Conservation (phyloP, 2,797 vertebrate species). For the Acanthornis magna region DNA sequence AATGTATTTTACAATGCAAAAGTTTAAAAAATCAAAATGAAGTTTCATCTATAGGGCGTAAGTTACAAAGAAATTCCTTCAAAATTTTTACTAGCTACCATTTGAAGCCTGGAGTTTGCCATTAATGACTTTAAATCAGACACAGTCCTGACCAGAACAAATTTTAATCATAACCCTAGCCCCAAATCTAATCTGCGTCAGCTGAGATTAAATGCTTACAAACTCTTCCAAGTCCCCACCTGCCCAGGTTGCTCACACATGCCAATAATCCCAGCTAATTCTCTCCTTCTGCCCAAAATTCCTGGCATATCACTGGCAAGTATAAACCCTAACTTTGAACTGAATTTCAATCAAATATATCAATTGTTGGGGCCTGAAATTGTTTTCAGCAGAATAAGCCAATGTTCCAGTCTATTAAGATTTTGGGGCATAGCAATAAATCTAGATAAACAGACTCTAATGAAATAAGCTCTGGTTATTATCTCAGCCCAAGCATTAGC, state of each 20-base stretch:
- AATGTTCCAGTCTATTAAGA: background rate
- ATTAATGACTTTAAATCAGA: background rate
- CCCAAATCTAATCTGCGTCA: background rate
- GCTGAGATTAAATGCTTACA: background rate
- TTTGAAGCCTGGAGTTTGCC: background rate
- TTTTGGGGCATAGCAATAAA: background rate
- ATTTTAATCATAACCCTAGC: background rate
- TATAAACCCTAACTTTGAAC: background rate
- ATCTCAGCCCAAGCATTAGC: background rate
- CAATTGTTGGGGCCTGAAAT: background rate
- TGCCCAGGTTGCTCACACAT: background rate
- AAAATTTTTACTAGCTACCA: background rate
- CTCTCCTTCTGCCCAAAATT: background rate
- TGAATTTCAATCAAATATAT: background rate
- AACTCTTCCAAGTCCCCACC: background rate
- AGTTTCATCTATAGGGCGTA: background rate
- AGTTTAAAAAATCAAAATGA: background rate
- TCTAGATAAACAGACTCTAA: background rate
- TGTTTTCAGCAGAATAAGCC: background rate
- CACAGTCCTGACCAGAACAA: background rate
- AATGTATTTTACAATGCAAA: background rate
- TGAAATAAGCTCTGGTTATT: background rate
- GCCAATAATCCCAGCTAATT: background rate
- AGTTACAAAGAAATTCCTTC: background rate
- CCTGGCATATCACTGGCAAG: too few relatives aligned